Evolutionary conservation across 2,888 invertebrate genomes (phyloP).

Genomic region (Carpatolechia fugitivella): DNA sequence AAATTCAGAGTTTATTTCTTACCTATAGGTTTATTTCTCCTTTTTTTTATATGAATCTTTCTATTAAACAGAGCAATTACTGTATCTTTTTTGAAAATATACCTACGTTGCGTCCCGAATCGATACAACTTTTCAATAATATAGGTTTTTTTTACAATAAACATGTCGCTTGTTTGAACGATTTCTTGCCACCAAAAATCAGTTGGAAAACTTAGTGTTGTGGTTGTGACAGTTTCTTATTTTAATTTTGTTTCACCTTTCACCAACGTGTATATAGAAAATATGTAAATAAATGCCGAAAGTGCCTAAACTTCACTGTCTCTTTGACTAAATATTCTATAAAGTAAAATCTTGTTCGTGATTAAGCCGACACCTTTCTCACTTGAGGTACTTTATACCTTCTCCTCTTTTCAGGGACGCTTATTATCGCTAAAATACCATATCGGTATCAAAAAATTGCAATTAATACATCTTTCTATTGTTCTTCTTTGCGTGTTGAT

Average conservation of each 20-base stretch:
- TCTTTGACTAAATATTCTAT: constrained; percentile 20
- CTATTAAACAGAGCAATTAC: background rate
- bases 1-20: constrained; percentile 43
- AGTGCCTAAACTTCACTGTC: constrained; percentile 37
- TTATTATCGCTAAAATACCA: no score
- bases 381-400: background rate
- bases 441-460: no score
- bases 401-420: no score
- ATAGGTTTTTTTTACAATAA: background rate
- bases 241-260: background rate
- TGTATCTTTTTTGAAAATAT: no score
- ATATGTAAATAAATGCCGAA: constrained; percentile 39
- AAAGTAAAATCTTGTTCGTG: background rate
- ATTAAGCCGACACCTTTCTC: background rate
- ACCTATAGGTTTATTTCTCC: constrained; percentile 23
- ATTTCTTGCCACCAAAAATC: constrained; percentile 6
- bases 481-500: no score
- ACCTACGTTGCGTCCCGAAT: no score
- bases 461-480: no score
- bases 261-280: constrained; percentile 12
- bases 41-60: background rate
- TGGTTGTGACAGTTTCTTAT: constrained; percentile 15
- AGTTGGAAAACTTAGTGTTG: background rate
- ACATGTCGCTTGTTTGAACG: background rate
- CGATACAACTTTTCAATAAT: no score